Conservation (phyloP, 2,113 vertebrate genomes). For the Podocnemis expansa region DNA sequence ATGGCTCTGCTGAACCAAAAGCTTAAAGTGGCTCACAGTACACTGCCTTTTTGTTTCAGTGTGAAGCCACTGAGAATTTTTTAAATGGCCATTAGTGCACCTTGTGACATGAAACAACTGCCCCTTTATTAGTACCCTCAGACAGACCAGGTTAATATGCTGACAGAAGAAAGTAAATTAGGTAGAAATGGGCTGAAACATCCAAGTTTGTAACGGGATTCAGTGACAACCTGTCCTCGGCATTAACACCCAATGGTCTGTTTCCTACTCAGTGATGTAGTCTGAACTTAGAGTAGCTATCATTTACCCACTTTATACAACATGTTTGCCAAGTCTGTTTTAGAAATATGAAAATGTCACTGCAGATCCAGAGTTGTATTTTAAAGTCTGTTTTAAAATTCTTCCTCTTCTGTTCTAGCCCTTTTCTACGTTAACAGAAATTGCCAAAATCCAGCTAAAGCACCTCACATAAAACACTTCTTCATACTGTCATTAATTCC, state of each 20-base stretch:
- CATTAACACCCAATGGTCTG: background rate
- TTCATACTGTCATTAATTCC: background rate
- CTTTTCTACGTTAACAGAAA: background rate
- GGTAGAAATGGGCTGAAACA: background rate
- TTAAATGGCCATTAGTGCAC: background rate
- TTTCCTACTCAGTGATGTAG: fast-evolving
- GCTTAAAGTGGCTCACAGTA: background rate
- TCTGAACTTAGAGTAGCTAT: background rate
- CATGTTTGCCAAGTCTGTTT: background rate
- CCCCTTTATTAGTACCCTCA: background rate
- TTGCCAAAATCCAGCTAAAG: fast-evolving
- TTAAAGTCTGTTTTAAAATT: background rate
- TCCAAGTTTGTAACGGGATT: background rate
- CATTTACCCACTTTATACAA: background rate
- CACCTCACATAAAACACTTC: background rate
- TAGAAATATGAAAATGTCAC: background rate
- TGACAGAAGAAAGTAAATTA: background rate
- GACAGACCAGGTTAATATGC: background rate
- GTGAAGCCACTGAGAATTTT: background rate
- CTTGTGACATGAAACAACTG: background rate
- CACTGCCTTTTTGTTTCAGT: background rate
- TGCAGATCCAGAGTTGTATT: background rate
- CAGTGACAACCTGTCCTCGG: fast-evolving
- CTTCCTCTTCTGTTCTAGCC: background rate
- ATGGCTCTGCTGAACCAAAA: background rate